A percentile compares a stretch with the other conserved stretches of the same genome.
These are phyloP conservation scores for Polypedilum pembai DNA, from an alignment of 1,140 invertebrate genomes.

Conservation along the genomic window DNA sequence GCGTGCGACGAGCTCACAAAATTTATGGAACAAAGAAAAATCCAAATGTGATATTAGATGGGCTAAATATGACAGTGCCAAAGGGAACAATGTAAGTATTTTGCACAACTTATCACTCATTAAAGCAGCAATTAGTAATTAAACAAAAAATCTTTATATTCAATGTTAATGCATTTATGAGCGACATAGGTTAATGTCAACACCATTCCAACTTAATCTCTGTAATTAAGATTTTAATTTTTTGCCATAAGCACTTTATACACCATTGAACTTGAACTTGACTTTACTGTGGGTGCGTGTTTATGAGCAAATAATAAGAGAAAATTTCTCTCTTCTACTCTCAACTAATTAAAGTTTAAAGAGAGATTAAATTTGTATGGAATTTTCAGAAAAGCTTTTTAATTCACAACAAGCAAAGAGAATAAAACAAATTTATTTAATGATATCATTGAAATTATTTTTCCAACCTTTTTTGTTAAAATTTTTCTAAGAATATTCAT, in stretches of 20 bases:
- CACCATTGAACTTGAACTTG: constrained; percentile 11
- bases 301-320: background rate
- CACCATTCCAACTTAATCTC: background rate
- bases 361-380: too few relatives aligned
- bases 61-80: constrained; percentile 82
- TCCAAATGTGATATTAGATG: constrained; percentile 76
- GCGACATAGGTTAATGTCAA: background rate
- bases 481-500: too few relatives aligned
- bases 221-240: background rate
- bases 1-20: constrained; percentile 73
- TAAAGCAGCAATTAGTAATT: background rate
- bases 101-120: background rate
- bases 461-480: too few relatives aligned
- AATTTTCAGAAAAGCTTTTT: too few relatives aligned
- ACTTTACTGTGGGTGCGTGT: background rate
- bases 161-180: background rate
- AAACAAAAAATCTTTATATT: background rate
- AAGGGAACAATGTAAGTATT: constrained; percentile 84
- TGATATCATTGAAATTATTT: too few relatives aligned
- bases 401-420: too few relatives aligned
- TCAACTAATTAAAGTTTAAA: too few relatives aligned
- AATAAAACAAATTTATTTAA: too few relatives aligned
- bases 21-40: constrained; percentile 75
- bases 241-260: background rate
- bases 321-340: too few relatives aligned